Base-by-base conservation (phyloP, 2,888 invertebrate species). In the Coremacera marginata region DNA sequence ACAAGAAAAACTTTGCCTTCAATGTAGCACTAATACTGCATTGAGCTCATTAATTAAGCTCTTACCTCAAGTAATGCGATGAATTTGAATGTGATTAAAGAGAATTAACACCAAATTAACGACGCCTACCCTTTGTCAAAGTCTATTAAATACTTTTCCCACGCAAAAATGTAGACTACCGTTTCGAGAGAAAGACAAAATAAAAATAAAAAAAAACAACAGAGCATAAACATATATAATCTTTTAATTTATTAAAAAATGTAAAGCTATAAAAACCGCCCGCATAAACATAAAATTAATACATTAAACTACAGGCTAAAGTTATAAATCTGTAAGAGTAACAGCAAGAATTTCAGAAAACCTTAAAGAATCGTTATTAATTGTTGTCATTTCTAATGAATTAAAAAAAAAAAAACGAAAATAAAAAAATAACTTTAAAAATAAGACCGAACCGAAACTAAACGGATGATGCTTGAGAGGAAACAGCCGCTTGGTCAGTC, bases 311-410 rank as follows among this genome's bases (percentile, higher is more conserved):
- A 71, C 11, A 11, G 25, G 31, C 27, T 37, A 22, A 63, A 25
- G 73, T 51, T 51, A 67, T 11, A 60, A 71, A 25, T 63, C 31
- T 25, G 5, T 19, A 19, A 60, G 44, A 67, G 3, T 65, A 65
- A 65, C 25, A 14, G 14, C n/a, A 44, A 63, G 22, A 73, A 73
- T 73, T 65, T 34, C 34, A 27, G 27, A 27, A 63, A 37, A 22
- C 37, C 57, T 22, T 34, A 57, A 57, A 34, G 65, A 51, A 51
- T 51, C 52, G 25, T 63, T 65, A 73, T 73, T 73, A 73, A 73
- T 73, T 73, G 73, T 51, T 73, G 73, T 73, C 73, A 63, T 65
- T 73, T 73, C 73, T 63, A 63, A 52, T 19, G 51, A 73, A 63
- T 49, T 49, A 49, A 49, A 62, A 63, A 27, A 57, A 34, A 22